Conservation (phyloP, 2,888 invertebrate genomes). For the Tridacna crocea region DNA sequence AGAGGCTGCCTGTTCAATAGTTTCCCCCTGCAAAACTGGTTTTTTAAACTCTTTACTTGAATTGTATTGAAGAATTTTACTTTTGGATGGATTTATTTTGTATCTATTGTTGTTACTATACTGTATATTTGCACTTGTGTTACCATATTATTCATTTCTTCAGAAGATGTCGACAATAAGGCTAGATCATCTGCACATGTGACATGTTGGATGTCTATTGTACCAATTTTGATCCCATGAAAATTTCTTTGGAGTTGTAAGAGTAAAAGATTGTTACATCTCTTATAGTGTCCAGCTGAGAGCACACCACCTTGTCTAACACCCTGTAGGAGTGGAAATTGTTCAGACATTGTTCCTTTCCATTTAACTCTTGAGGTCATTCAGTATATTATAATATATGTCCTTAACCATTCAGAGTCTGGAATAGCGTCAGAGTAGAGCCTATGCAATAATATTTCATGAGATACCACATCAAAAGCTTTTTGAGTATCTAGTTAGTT, state of each 20-base stretch:
- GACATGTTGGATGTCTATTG: not conserved
- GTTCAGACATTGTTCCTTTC: not conserved
- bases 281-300: not conserved
- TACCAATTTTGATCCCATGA: not conserved
- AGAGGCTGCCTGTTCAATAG: not conserved
- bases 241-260: not conserved
- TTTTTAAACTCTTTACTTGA: not conserved
- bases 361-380: not conserved
- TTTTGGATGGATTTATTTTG: not conserved
- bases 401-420: not conserved
- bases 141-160: not conserved
- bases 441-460: too few species aligned
- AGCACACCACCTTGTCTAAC: not conserved
- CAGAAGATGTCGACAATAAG: not conserved
- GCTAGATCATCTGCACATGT: not conserved
- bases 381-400: not conserved
- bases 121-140: not conserved
- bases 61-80: not conserved
- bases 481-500: conserved; percentile 22
- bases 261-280: not conserved
- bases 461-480: too few species aligned
- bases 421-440: too few species aligned
- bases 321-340: not conserved
- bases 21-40: not conserved
- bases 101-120: not conserved